Percentiles rank a stretch among this genome's conserved stretches.
These are phyloP conservation scores for Nymphalis polychloros DNA, from an alignment of 2,888 invertebrate species.

Conservation along the genomic window DNA sequence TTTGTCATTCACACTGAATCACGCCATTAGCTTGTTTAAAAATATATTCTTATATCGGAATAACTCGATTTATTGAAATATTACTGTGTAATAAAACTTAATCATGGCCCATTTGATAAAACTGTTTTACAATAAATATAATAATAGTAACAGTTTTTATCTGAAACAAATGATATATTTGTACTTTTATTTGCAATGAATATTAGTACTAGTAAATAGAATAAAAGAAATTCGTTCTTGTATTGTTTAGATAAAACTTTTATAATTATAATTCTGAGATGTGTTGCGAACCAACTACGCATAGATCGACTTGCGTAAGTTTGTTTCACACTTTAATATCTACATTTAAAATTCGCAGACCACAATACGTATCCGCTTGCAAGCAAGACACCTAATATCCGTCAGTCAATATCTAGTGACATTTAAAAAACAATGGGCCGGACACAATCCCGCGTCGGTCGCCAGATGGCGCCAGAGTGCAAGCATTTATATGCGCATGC, in stretches of 20 bases:
- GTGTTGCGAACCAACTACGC: not conserved
- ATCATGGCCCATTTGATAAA: no score
- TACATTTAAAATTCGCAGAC: constrained; percentile 35
- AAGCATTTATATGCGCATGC: constrained; percentile 63
- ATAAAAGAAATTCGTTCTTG: no score
- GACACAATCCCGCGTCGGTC: constrained; percentile 36
- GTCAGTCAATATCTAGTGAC: constrained; percentile 33
- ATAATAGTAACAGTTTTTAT: no score
- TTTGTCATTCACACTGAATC: constrained; percentile 34
- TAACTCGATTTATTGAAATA: no score
- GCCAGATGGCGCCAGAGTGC: constrained; percentile 61
- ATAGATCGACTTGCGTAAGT: constrained; percentile 22
- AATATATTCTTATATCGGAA: no score
- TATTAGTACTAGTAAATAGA: no score
- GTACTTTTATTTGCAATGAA: no score
- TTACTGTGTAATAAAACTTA: no score
- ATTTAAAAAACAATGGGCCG: constrained; percentile 39
- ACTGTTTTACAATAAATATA: no score
- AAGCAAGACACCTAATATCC: constrained; percentile 34
- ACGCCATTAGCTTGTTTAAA: constrained; percentile 7
- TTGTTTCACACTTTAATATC: constrained; percentile 28
- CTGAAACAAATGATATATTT: no score
- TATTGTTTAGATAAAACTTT: not conserved
- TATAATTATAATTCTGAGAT: not conserved
- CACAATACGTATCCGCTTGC: constrained; percentile 33